These are phyloP conservation scores for Neuroscelio doddi DNA, from an alignment of 2,888 invertebrate species.

Conservation along the genomic window DNA sequence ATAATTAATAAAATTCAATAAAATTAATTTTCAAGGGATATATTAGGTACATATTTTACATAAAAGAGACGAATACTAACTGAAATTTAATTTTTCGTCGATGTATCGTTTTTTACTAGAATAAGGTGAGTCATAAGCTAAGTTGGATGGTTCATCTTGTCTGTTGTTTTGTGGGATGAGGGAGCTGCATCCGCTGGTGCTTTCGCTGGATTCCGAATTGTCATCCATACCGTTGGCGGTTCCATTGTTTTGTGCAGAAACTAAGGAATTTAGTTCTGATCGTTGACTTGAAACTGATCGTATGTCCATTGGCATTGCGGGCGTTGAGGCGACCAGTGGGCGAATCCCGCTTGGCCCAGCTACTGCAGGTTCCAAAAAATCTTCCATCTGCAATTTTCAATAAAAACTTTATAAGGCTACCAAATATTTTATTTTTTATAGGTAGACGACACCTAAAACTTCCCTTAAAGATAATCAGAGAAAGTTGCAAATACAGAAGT, in stretches of 20 bases:
- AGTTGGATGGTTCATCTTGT: conserved; percentile 60
- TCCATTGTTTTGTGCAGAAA: conserved; percentile 58
- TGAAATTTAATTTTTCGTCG: conserved; percentile 63
- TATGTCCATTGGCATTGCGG: conserved; percentile 58
- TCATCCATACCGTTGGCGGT: conserved; percentile 71
- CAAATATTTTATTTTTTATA: neutral
- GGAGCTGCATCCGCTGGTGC: conserved; percentile 76
- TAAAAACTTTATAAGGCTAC: conserved; percentile 1
- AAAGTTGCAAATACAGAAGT: too few species aligned
- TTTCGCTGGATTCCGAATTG: conserved; percentile 76
- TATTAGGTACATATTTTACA: too few species aligned
- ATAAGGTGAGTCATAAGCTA: conserved; percentile 56
- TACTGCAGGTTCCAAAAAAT: conserved; percentile 59
- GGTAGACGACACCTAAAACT: neutral
- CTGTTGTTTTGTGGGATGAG: conserved; percentile 72
- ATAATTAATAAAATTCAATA: neutral
- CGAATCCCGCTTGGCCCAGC: conserved; percentile 61
- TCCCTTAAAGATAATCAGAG: neutral
- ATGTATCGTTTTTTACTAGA: conserved; percentile 58
- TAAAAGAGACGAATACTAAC: too few species aligned
- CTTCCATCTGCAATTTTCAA: conserved; percentile 54
- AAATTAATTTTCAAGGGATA: too few species aligned
- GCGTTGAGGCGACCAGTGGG: conserved; percentile 67
- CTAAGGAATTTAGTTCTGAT: conserved; percentile 56
- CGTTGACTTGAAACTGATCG: conserved; percentile 52